Conservation (phyloP, 2,113 vertebrate species). For the Procapra przewalskii region DNA sequence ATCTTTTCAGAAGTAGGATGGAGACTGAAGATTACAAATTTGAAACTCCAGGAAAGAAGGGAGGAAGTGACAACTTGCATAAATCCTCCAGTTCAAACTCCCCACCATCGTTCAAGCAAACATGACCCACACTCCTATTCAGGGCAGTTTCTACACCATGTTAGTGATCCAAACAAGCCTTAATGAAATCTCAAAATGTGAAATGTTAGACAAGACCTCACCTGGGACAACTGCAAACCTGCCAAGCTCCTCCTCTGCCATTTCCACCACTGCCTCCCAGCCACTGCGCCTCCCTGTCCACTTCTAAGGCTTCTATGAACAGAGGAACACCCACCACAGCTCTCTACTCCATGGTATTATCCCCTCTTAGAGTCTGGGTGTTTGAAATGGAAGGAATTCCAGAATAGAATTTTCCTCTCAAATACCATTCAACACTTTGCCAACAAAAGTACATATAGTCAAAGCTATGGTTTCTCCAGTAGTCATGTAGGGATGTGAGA, state of each 20-base stretch:
- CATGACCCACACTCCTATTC: rapidly evolving
- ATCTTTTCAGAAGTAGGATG: neutral
- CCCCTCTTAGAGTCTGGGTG: neutral
- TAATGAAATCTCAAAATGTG: neutral
- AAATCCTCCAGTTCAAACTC: neutral
- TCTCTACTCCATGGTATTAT: rapidly evolving
- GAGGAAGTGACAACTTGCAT: neutral
- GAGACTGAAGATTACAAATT: neutral
- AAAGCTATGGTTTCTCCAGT: neutral
- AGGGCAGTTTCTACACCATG: rapidly evolving
- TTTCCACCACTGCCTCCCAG: too few relatives aligned
- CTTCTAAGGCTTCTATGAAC: neutral
- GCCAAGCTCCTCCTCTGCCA: neutral
- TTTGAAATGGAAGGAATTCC: neutral
- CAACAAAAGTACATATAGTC: neutral
- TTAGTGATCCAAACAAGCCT: neutral
- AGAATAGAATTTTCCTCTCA: neutral
- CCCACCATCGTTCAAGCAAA: rapidly evolving
- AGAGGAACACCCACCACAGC: neutral
- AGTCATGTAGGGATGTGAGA: neutral
- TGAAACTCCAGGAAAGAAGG: neutral
- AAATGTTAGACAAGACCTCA: neutral
- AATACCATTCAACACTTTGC: neutral
- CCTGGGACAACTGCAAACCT: neutral
- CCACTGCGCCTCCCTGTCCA: too few relatives aligned